Conservation (phyloP, 2,113 vertebrate species). For the Tupaia tana region DNA sequence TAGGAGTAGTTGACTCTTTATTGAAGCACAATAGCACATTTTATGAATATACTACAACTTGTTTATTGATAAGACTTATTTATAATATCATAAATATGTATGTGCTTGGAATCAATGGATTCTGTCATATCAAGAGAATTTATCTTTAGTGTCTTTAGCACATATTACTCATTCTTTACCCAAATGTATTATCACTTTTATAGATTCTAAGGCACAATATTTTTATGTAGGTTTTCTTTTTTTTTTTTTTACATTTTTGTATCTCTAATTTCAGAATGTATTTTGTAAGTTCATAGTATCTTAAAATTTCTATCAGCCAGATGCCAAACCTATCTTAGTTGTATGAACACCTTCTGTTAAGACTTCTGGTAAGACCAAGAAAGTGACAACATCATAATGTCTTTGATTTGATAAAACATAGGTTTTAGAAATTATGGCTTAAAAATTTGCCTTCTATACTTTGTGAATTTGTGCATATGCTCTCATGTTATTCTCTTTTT, state of each 20-base stretch:
- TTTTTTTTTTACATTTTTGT: background rate
- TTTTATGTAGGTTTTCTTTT: too few species aligned
- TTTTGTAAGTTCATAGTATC: background rate
- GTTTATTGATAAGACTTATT: background rate
- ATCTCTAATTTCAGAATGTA: background rate
- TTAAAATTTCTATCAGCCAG: background rate
- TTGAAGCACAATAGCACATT: background rate
- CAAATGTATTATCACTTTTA: slow-evolving; percentile 15
- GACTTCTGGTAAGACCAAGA: slow-evolving; percentile 9
- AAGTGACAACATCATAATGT: background rate
- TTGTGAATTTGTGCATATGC: slow-evolving; percentile 10
- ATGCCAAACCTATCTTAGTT: background rate
- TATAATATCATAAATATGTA: background rate
- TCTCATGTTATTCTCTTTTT: background rate
- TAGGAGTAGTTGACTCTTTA: background rate
- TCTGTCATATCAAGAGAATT: background rate
- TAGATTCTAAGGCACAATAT: background rate
- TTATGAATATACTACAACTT: background rate
- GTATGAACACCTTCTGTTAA: background rate
- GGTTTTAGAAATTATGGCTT: slow-evolving; percentile 27
- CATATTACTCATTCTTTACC: background rate
- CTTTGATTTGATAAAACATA: slow-evolving; percentile 39
- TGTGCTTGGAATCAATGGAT: background rate
- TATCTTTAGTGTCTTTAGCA: background rate
- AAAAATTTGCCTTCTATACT: background rate